These are phyloP conservation scores for Isaurus tuberculatus DNA, from an alignment of 92 coral and sea anemone species.

Conservation along the genomic window DNA sequence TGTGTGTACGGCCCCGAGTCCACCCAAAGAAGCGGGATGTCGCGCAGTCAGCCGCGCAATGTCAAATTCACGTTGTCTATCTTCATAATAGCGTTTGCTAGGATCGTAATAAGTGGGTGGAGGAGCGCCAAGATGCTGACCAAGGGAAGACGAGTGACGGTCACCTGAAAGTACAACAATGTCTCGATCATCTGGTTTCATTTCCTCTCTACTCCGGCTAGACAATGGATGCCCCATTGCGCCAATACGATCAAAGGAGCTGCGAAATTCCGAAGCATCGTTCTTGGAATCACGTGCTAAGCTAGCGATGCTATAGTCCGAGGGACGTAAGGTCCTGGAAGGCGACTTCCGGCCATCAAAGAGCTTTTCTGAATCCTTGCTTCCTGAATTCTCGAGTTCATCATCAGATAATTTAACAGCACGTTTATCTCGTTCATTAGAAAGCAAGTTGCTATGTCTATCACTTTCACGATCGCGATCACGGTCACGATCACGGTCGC, in stretches of 20 bases:
- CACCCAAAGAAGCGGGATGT: slow-evolving; percentile 63
- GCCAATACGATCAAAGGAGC: slow-evolving; percentile 65
- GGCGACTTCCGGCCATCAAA: slow-evolving; percentile 56
- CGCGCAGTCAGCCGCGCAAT: slow-evolving; percentile 72
- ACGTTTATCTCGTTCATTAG: slow-evolving; percentile 39
- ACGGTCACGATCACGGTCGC: slow-evolving; percentile 5
- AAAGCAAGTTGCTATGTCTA: slow-evolving; percentile 27
- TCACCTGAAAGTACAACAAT: slow-evolving; percentile 72
- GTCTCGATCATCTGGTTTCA: slow-evolving; percentile 70
- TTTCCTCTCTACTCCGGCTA: slow-evolving; percentile 62
- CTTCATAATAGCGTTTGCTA: slow-evolving; percentile 75
- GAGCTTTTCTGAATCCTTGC: slow-evolving; percentile 37
- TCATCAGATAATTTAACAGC: slow-evolving; percentile 39
- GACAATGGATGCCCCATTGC: slow-evolving; percentile 44
- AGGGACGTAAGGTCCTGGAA: slow-evolving; percentile 64
- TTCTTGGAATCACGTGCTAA: slow-evolving; percentile 78
- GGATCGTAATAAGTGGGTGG: slow-evolving; percentile 64
- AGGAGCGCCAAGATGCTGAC: slow-evolving; percentile 54
- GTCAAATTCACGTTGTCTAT: slow-evolving; percentile 77
- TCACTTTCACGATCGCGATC: slow-evolving; percentile 44
- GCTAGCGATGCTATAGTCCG: slow-evolving; percentile 81
- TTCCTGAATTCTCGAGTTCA: slow-evolving; percentile 34
- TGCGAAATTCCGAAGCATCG: slow-evolving; percentile 67
- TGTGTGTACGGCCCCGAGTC: slow-evolving; percentile 23
- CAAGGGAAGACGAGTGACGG: slow-evolving; percentile 60